These are phyloP conservation scores for Neocloeon triangulifer DNA, from an alignment of 1,140 invertebrate genomes.

Conservation along the genomic window DNA sequence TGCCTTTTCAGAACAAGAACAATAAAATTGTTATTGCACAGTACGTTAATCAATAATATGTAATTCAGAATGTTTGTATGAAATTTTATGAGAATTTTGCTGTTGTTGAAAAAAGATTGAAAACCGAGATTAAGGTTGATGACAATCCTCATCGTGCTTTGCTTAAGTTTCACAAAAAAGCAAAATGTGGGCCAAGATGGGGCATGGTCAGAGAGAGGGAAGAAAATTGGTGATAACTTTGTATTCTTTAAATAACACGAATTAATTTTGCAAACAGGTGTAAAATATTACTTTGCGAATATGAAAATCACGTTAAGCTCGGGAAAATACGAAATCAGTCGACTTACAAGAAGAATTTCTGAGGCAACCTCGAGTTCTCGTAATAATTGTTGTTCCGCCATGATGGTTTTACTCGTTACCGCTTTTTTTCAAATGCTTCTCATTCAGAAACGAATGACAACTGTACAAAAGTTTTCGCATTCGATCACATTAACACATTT, in stretches of 20 bases:
- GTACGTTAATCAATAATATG: conserved; percentile 4
- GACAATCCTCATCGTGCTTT: no score
- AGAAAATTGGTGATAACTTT: background rate
- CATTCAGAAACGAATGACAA: no score
- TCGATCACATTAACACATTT: no score
- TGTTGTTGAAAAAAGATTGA: background rate
- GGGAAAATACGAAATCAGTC: background rate
- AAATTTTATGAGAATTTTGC: conserved; percentile 1
- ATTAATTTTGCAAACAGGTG: background rate
- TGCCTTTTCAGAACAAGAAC: conserved; percentile 31
- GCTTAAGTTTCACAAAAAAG: no score
- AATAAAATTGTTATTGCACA: background rate
- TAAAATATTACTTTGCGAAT: no score
- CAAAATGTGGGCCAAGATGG: background rate
- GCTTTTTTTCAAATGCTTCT: no score
- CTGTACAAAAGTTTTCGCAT: no score
- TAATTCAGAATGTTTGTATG: background rate
- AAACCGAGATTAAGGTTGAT: no score
- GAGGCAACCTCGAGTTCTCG: conserved; percentile 40
- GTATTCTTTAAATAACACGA: background rate
- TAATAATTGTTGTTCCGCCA: conserved; percentile 22
- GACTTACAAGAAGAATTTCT: conserved; percentile 39
- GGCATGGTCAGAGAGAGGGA: background rate
- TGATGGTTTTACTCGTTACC: no score
- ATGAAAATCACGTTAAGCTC: no score